Percentiles rank a stretch among this genome's conserved stretches.
Evolutionary conservation across 2,797 vertebrate genomes (phyloP).

Genomic region (Antennarius maculatus): DNA sequence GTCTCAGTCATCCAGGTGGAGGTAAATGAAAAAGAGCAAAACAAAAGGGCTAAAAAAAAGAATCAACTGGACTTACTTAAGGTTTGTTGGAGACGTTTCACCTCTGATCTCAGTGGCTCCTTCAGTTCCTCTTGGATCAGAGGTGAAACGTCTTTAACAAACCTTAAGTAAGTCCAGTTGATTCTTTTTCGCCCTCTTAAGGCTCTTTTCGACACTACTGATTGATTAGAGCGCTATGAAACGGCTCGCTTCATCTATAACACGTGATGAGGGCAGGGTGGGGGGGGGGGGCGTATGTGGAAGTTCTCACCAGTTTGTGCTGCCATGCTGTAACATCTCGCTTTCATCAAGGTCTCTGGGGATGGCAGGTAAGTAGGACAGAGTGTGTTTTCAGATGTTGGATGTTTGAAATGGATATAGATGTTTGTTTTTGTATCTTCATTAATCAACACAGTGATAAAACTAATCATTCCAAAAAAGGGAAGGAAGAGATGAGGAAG

Average conservation of each 20-base stretch:
- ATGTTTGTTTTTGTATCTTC: constrained; percentile 19
- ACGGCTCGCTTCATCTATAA: constrained; percentile 35
- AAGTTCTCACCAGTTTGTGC: constrained; percentile 83
- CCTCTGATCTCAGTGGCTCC: no score
- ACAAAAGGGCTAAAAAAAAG: no score
- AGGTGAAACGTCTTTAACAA: no score
- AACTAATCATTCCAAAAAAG: constrained; percentile 39
- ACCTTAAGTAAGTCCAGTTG: no score
- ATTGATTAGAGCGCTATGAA: constrained; percentile 27
- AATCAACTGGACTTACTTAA: no score
- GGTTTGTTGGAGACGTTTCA: no score
- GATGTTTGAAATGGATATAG: constrained; percentile 47
- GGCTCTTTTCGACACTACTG: no score
- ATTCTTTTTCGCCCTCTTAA: no score
- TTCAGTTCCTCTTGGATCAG: no score
- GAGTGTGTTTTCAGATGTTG: constrained; percentile 63
- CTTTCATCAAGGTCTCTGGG: constrained; percentile 84
- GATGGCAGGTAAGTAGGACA: constrained; percentile 84
- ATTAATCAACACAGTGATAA: constrained; percentile 58
- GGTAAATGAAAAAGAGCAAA: no score
- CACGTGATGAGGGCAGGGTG: constrained; percentile 42
- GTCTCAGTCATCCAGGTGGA: no score
- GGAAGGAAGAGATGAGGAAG: constrained; percentile 15
- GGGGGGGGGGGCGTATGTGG: constrained; percentile 56
- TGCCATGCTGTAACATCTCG: constrained; percentile 83